Base-by-base conservation (phyloP, 2,888 invertebrate species). In the Leptothorax acervorum region DNA sequence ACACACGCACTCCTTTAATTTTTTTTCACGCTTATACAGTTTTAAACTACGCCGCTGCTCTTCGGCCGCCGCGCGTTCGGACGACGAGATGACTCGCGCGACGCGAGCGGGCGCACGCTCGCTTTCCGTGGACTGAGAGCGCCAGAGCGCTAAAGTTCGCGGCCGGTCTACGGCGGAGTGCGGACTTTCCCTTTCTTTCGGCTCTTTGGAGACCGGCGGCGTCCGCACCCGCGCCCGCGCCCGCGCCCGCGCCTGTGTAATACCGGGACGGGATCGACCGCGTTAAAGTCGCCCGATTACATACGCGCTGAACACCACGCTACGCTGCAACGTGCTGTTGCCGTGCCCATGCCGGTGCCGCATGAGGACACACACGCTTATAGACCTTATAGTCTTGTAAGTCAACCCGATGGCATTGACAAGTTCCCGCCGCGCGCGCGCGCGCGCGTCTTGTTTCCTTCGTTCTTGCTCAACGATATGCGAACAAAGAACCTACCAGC, bases 101-200 rank as follows among this genome's bases (percentile, higher is more conserved):
- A 84, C 82, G 84, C 86, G 83, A 68, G 76, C 78, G 51, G 66
- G 48, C 90, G 86, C 86, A 66, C 89, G 86, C 79, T 86, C 86
- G 90, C 90, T 89, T 90, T 90, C 85, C 84, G 89, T 78, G 85
- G 76, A 90, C 90, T 90, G 90, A 90, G 83, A 79, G 87, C 85
- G 78, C 74, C 70, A 60, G 83, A 79, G 87, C 85, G 78, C 74
- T 74, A 60, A 28, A 86, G 87, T 86, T 90, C 81, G 89, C 88
- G 87, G 89, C 87, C 88, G 79, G 70, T 78, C 86, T 87, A 71
- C 35, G 35, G 35, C 81, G 87, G 23, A 23, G 23, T 23, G 35
- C 75, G 45, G 73, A 92, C 92, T 93, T 93, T 93, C 92, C 93
- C 92, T 93, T 93, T 93, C 92, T 92, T 93, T 91, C 89, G 86